Percentiles rank a stretch among this genome's conserved stretches.
Conservation (phyloP, 2,113 vertebrate genomes). For the Beaufortia kweichowensis region DNA sequence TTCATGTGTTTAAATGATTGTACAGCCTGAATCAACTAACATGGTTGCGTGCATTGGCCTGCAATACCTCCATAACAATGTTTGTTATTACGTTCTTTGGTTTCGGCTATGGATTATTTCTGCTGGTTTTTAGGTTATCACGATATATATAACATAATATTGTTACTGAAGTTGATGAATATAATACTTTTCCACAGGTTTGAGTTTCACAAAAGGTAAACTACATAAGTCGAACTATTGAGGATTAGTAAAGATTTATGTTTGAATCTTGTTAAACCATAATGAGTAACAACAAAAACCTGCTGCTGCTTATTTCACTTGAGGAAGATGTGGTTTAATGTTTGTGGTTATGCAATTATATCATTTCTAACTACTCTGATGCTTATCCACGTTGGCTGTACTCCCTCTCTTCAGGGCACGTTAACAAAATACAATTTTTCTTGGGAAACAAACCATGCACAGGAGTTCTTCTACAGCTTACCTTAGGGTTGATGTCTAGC, state of each 20-base stretch:
- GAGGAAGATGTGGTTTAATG: background rate
- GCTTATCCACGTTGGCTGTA: conserved; percentile 20
- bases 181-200: background rate
- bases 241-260: conserved; percentile 9
- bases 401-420: conserved; percentile 16
- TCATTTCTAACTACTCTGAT: conserved; percentile 3
- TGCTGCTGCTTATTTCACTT: background rate
- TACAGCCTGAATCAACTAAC: background rate
- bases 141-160: background rate
- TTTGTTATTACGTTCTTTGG: background rate
- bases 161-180: no score
- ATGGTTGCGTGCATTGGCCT: background rate
- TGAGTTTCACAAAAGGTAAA: conserved; percentile 20
- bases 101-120: conserved; percentile 1
- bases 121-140: background rate
- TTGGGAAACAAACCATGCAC: conserved; percentile 22
- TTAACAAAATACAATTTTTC: conserved; percentile 13
- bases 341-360: conserved; percentile 3
- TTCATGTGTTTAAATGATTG: background rate
- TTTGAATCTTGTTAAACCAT: background rate
- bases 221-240: background rate
- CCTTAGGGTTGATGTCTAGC: background rate
- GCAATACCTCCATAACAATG: background rate
- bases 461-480: background rate
- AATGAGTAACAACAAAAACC: conserved; percentile 4